Base-by-base conservation (phyloP, 2,888 invertebrate genomes). In the Ferrisia virgata region DNA sequence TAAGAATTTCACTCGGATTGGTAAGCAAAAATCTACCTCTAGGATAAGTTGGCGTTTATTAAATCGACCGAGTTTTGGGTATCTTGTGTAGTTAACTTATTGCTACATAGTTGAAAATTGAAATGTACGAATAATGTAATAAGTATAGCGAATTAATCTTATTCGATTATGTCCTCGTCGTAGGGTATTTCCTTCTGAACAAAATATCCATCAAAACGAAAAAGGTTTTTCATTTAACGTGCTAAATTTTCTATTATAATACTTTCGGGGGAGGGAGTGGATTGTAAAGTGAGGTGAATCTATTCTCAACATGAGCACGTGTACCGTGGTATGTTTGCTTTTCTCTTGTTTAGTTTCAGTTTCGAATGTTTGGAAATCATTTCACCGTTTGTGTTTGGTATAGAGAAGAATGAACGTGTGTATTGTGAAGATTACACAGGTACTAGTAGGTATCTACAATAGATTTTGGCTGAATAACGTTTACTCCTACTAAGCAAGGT, bases 361-460 rank as follows among this genome's bases (percentile, higher is more conserved):
- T 64, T 64, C 58, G 58, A 64, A 64, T 64, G 58, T 64, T 64
- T 64, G 58, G 58, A 64, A 64, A 64, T 64, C 58, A 64, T 64
- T 64, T 64, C 58, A 64, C 13, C 58, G 58, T 64, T 64, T 64
- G 25, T 9, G 58, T 18, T 18, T 53, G 43, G 47, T 40, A 11
- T n/a, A n/a, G n/a, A n/a, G 18, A 53, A 64, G 58, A 64, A 64
- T 13, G 28, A 28, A 64, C 58, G 25, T 64, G 58, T 28, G 22
- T 64, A 64, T 64, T 64, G 58, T 64, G 58, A 64, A 64, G 58
- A 64, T 64, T 64, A 43, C 43, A 47, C 58, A 25, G 22, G 58
- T 28, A 64, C 58, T 18, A 43, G 43, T 43, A 43, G n/a, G n/a
- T n/a, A n/a, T n/a, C n/a, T n/a, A n/a, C n/a, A n/a, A n/a, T n/a